Evolutionary conservation across 2,113 vertebrate species (phyloP), one percentile per base, ranked within the genome.

Genomic region (Phaetusa simplex): DNA sequence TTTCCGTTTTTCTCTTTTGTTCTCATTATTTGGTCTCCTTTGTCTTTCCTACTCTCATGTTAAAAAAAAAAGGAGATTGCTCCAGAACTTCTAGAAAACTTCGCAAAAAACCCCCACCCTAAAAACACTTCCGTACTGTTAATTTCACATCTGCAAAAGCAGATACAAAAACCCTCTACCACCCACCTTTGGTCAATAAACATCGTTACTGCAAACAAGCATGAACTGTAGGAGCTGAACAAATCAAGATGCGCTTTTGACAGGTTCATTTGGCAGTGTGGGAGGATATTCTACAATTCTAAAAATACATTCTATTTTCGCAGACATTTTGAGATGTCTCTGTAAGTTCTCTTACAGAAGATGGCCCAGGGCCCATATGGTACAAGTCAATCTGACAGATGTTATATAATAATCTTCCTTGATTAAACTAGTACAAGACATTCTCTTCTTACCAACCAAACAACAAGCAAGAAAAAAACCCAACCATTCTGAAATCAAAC

Each of bases 181-280:
- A 96, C 96, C 94, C 67, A 97, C 96, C 70, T 92, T 91, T 93
- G 94, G 95, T 94, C 97, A 97, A 95, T 95, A 97, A 95, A 96
- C 97, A 97, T 74, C 80, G 6, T 95, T 97, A 95, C 93, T 92
- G 96, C 81, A 98, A 97, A 97, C 96, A 97, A 97, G 92, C 82
- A 70, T 88, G 82, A 97, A 92, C 91, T 93, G 90, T 86, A 95
- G 89, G 56, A 94, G 82, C 91, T 95, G 95, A 96, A 95, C 77
- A 95, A 97, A 97, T 86, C 95, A 97, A 95, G 97, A 96, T 97
- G 96, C n/a, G 95, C 96, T 97, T 97, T 97, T 97, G 97, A 98
- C 97, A 97, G 97, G 94, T 97, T 98, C 93, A 71, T 96, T 97
- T 96, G 83, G 94, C 90, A 93, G 95, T 95, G 97, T 97, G 91